These are phyloP conservation scores for Mirza zaza DNA, from an alignment of 2,113 vertebrate species.

Conservation along the genomic window DNA sequence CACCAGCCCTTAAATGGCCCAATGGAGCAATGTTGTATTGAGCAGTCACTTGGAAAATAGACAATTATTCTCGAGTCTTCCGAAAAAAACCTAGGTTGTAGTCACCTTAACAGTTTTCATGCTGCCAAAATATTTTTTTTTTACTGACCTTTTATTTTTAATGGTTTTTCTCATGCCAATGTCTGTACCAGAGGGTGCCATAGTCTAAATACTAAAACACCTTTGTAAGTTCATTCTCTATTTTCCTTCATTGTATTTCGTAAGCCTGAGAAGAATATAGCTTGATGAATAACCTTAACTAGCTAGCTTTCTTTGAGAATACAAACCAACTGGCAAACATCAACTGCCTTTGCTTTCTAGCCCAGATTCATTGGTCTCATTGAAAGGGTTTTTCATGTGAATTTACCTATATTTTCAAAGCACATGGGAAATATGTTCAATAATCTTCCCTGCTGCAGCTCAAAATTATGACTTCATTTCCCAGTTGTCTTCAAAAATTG, in stretches of 20 bases:
- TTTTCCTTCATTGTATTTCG: background rate
- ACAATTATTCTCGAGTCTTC: slow-evolving; percentile 49
- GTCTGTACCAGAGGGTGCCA: background rate
- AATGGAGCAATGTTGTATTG: background rate
- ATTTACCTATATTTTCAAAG: slow-evolving; percentile 42
- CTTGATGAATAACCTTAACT: background rate
- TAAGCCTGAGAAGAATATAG: background rate
- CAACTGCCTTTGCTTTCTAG: background rate
- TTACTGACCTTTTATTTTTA: background rate
- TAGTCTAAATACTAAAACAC: slow-evolving; percentile 27
- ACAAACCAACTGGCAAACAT: background rate
- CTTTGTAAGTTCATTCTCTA: background rate
- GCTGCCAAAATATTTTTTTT: slow-evolving; percentile 36
- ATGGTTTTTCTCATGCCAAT: background rate
- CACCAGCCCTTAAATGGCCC: background rate
- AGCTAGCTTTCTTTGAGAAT: background rate
- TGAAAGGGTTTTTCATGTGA: background rate
- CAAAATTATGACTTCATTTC: slow-evolving; percentile 10
- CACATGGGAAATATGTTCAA: background rate
- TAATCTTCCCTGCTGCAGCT: background rate
- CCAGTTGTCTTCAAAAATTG: background rate
- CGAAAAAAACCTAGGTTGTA: background rate
- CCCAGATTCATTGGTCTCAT: background rate
- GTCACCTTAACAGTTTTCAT: background rate
- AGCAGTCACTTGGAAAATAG: slow-evolving; percentile 69